Evolutionary conservation across 2,888 invertebrate species (phyloP).

Genomic region (Ormyrus rosae): DNA sequence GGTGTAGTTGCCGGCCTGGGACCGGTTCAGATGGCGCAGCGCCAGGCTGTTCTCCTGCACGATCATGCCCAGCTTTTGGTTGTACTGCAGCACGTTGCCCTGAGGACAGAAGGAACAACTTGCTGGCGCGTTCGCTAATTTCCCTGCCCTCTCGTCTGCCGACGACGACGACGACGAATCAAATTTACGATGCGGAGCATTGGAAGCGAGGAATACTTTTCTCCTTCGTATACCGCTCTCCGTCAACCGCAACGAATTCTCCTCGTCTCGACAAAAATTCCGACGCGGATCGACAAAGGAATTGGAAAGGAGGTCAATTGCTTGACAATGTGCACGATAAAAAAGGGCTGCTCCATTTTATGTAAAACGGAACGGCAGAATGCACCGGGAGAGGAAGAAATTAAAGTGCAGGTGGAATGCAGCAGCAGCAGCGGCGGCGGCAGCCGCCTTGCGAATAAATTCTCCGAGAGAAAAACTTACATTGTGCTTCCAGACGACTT

Average conservation of each 20-base stretch:
- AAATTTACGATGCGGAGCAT: constrained; percentile 23
- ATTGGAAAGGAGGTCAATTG: constrained; percentile 27
- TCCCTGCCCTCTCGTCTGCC: too few relatives aligned
- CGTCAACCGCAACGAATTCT: constrained; percentile 36
- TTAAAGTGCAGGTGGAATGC: constrained; percentile 34
- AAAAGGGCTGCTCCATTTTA: constrained; percentile 21
- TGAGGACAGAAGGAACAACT: constrained; percentile 71
- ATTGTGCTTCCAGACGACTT: constrained; percentile 88
- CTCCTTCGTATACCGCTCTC: constrained; percentile 17
- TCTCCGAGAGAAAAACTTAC: constrained; percentile 78
- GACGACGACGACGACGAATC: constrained; percentile 5
- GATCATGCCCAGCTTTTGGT: constrained; percentile 91
- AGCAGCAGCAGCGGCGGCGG: background rate
- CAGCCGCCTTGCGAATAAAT: constrained; percentile 36
- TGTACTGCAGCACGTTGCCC: constrained; percentile 91
- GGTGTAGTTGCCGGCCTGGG: constrained; percentile 91
- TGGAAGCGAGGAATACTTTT: constrained; percentile 27
- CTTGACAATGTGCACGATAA: background rate
- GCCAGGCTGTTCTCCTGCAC: constrained; percentile 90
- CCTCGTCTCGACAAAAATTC: constrained; percentile 18
- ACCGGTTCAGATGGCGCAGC: constrained; percentile 86
- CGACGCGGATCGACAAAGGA: constrained; percentile 50
- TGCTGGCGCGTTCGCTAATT: background rate
- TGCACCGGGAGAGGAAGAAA: constrained; percentile 39
- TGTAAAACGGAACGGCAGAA: constrained; percentile 48